Conservation (phyloP, 2,888 invertebrate species). For the Pediacus dermestoides region DNA sequence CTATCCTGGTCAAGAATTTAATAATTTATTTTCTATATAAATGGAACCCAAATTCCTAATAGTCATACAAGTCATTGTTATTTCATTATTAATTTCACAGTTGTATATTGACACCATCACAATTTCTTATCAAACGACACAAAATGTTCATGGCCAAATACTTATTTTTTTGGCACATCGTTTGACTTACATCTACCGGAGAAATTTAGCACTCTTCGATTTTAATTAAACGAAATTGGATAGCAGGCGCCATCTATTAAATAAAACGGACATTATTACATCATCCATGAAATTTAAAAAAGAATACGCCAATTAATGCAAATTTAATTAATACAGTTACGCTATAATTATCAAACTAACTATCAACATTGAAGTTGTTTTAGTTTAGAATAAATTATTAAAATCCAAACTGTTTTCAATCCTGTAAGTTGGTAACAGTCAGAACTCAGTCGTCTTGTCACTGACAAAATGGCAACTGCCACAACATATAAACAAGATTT, state of each 20-base stretch:
- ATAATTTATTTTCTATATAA: slow-evolving; percentile 39
- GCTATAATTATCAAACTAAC: no score
- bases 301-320: no score
- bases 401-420: no score
- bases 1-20: slow-evolving; percentile 50
- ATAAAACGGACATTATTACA: no score
- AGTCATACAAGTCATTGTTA: slow-evolving; percentile 44
- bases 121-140: slow-evolving; percentile 43
- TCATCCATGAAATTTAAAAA: no score
- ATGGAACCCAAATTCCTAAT: slow-evolving; percentile 36
- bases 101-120: slow-evolving; percentile 50
- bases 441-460: no score
- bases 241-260: slow-evolving; percentile 22
- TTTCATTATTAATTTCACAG: slow-evolving; percentile 46
- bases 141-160: slow-evolving; percentile 34
- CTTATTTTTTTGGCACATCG: slow-evolving; percentile 23
- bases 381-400: no score
- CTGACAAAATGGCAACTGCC: slow-evolving; percentile 42
- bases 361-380: no score
- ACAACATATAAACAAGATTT: slow-evolving; percentile 71
- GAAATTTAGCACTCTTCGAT: slow-evolving; percentile 29
- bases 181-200: slow-evolving; percentile 34
- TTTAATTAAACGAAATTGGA: slow-evolving; percentile 13
- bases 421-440: slow-evolving; percentile 1
- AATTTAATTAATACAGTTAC: no score